phyloP scores from a whole-genome alignment of 2,888 invertebrate genomes.

The Oxystoma pomonae region DNA sequence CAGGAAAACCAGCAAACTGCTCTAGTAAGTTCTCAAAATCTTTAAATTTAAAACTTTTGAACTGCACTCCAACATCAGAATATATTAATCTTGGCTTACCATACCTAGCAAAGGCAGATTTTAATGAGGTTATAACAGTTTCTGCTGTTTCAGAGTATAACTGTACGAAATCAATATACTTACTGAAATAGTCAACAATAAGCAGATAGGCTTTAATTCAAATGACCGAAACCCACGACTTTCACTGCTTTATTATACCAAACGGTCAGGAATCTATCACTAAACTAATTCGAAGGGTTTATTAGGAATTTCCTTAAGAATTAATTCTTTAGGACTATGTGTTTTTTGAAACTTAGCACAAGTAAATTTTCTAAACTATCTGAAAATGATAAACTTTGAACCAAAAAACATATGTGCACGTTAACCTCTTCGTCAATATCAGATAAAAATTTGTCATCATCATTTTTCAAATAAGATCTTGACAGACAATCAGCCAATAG shows the following conservation, averaged over 20 bases:
- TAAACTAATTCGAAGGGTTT: neutral
- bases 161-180: conserved; percentile 1
- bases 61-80: conserved; percentile 13
- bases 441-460: conserved; percentile 1
- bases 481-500: no score
- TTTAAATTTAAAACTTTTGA: conserved; percentile 11
- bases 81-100: conserved; percentile 5
- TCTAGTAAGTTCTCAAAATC: conserved; percentile 10
- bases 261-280: no score
- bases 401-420: neutral
- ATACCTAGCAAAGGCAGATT: conserved; percentile 4
- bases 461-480: neutral
- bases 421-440: neutral
- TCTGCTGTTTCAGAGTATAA: neutral
- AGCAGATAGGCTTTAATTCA: neutral
- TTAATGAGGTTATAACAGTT: conserved; percentile 3
- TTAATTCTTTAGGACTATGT: neutral
- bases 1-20: no score
- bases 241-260: no score
- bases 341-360: neutral
- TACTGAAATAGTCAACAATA: conserved; percentile 2
- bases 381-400: no score
- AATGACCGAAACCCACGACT: neutral
- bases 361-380: no score
- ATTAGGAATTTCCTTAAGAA: neutral